phyloP scores from a whole-genome alignment of 2,113 vertebrate species.

The Alethe diademata region DNA sequence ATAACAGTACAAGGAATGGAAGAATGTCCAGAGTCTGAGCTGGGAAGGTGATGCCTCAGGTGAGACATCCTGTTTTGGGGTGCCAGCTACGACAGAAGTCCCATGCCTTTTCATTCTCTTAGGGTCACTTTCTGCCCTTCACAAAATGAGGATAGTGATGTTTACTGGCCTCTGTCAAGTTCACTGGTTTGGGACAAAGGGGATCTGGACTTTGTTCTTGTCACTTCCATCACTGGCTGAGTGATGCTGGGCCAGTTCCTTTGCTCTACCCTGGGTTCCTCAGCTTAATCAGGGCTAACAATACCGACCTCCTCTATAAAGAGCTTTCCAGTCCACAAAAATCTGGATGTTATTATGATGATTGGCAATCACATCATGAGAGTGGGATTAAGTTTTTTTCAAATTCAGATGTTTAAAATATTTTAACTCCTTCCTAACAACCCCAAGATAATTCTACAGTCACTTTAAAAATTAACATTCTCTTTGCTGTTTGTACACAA shows the following conservation, averaged over 20 bases:
- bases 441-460: background rate
- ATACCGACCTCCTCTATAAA: background rate
- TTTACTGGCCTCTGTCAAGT: background rate
- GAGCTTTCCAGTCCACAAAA: background rate
- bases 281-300: background rate
- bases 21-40: background rate
- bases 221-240: background rate
- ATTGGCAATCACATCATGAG: background rate
- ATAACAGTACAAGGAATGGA: background rate
- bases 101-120: background rate
- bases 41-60: background rate
- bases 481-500: background rate
- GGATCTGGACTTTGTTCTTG: constrained; percentile 19
- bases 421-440: constrained; percentile 28
- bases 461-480: background rate
- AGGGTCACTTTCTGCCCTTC: background rate
- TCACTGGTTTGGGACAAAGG: background rate
- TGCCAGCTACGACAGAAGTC: background rate
- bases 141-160: background rate
- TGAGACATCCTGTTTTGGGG: background rate
- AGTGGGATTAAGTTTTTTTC: constrained; percentile 16
- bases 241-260: background rate
- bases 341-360: constrained; percentile 44
- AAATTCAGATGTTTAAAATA: background rate
- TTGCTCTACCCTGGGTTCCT: background rate